These are phyloP conservation scores for Heloderma charlesbogerti DNA, from an alignment of 2,113 vertebrate species.

Conservation along the genomic window DNA sequence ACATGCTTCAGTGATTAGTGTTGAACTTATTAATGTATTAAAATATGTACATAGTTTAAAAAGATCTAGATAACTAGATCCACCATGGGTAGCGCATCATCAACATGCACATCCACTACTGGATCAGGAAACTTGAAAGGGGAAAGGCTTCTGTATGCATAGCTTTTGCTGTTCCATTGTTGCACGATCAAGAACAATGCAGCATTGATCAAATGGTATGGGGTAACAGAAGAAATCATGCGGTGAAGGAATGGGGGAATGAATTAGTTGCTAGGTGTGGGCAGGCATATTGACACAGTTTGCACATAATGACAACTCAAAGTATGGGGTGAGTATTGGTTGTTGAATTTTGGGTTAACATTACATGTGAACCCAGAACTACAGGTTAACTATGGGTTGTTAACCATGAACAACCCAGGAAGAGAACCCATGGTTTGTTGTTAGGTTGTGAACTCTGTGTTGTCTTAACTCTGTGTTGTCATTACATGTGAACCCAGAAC, in stretches of 20 bases:
- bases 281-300: too few species aligned
- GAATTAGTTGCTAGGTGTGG: not conserved
- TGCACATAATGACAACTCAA: too few species aligned
- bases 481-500: too few species aligned
- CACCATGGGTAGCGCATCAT: not conserved
- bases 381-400: too few species aligned
- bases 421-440: too few species aligned
- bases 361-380: too few species aligned
- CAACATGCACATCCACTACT: not conserved
- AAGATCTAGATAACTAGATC: not conserved
- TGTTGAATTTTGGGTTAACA: too few species aligned
- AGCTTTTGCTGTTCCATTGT: not conserved
- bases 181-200: not conserved
- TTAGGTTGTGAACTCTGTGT: too few species aligned
- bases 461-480: too few species aligned
- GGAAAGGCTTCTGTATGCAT: not conserved
- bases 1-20: constrained; percentile 4
- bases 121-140: not conserved
- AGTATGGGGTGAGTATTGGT: too few species aligned
- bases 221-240: not conserved
- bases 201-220: not conserved
- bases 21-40: not conserved
- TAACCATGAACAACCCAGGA: too few species aligned
- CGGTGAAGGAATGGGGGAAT: not conserved
- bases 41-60: not conserved